Conservation (phyloP, 2,888 invertebrate species). For the Melitaea athalia region DNA sequence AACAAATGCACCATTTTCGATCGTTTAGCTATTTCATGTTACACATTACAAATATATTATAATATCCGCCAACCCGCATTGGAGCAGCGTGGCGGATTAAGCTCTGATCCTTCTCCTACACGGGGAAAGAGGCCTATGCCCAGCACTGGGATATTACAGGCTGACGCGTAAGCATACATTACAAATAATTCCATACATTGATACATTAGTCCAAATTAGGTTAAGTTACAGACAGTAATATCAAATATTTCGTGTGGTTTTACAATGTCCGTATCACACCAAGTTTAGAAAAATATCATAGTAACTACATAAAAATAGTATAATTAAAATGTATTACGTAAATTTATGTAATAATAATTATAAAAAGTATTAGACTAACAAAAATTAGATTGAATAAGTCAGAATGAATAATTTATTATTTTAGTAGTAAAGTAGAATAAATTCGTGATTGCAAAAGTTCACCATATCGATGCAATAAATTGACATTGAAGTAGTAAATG, state of each 20-base stretch:
- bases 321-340: no score
- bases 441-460: slow-evolving; percentile 1
- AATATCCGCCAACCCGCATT: no score
- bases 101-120: no score
- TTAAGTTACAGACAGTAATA: slow-evolving; percentile 18
- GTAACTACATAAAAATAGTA: background rate
- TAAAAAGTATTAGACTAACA: background rate
- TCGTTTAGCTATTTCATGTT: no score
- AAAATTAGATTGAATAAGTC: background rate
- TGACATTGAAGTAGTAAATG: slow-evolving; percentile 35
- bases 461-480: slow-evolving; percentile 22
- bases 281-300: background rate
- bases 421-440: slow-evolving; percentile 8
- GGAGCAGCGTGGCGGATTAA: no score
- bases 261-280: background rate
- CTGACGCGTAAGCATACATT: no score
- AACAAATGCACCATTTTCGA: background rate
- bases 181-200: slow-evolving; percentile 3
- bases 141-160: no score
- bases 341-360: background rate
- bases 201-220: slow-evolving; percentile 5
- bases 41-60: background rate
- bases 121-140: no score
- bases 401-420: background rate
- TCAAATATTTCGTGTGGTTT: slow-evolving; percentile 22